Conservation (phyloP, 2,888 invertebrate species). For the Clanis bilineata region DNA sequence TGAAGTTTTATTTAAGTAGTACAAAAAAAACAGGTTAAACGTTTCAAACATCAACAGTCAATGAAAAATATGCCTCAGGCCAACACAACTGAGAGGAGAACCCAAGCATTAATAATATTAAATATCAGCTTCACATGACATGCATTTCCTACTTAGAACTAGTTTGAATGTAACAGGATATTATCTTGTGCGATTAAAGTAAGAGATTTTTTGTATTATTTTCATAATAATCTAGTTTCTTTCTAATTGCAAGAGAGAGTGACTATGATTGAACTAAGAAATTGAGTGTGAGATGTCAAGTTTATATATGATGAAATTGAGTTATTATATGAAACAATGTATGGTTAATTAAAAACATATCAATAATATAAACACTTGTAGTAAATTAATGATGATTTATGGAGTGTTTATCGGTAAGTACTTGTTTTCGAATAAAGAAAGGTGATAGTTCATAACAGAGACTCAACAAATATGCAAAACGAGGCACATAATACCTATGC, state of each 20-base stretch:
- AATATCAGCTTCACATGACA: slow-evolving; percentile 21
- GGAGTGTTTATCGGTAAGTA: neutral
- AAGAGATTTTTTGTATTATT: neutral
- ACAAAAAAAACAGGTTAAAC: neutral
- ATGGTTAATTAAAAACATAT: neutral
- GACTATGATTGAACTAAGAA: too few relatives aligned
- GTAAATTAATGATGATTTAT: neutral
- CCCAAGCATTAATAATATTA: slow-evolving; percentile 8
- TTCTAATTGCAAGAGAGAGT: slow-evolving; percentile 8
- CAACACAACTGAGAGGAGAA: neutral
- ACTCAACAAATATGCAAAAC: neutral
- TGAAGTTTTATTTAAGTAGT: neutral
- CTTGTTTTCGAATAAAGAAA: neutral
- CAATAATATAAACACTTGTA: neutral
- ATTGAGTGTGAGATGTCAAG: neutral
- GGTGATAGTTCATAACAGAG: neutral
- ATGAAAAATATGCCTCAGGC: neutral
- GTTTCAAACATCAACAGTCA: neutral
- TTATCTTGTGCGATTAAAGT: slow-evolving; percentile 23
- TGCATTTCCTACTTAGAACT: slow-evolving; percentile 37
- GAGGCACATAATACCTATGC: too few relatives aligned
- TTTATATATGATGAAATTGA: neutral
- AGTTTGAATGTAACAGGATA: slow-evolving; percentile 32
- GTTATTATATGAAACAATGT: neutral
- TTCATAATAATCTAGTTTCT: slow-evolving; percentile 10